Conservation (phyloP, 2,113 vertebrate genomes). For the Zosterops borbonicus region DNA sequence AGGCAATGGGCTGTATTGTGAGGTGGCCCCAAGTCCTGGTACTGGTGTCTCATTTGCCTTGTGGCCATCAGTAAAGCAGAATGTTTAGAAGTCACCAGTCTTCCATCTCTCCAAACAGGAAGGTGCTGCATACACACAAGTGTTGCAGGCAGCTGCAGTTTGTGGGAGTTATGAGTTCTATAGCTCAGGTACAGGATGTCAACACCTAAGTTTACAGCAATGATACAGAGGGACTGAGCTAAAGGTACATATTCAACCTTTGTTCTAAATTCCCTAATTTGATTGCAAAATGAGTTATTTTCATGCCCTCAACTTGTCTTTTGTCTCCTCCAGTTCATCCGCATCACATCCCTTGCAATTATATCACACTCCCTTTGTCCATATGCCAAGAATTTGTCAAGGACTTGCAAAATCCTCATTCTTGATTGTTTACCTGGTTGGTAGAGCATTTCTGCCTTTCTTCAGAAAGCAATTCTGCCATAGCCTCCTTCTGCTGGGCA, state of each 20-base stretch:
- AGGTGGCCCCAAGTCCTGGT: rapidly evolving
- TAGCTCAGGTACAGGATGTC: background rate
- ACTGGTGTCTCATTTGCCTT: background rate
- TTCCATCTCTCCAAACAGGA: background rate
- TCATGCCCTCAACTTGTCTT: background rate
- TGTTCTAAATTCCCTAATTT: background rate
- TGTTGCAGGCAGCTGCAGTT: background rate
- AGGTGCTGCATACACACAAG: background rate
- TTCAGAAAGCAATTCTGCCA: background rate
- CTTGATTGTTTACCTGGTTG: background rate
- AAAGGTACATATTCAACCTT: background rate
- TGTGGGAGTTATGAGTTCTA: rapidly evolving
- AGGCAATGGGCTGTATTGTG: rapidly evolving
- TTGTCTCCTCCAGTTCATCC: background rate
- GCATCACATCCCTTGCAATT: constrained; percentile 6
- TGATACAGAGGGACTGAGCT: background rate
- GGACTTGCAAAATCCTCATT: constrained; percentile 8
- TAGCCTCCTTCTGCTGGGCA: background rate
- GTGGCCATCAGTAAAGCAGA: background rate
- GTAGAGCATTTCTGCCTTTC: background rate
- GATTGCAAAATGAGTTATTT: background rate
- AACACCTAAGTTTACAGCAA: background rate
- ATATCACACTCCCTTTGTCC: background rate
- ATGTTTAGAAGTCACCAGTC: background rate
- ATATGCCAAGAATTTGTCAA: background rate